These are phyloP conservation scores for Cheilinus undulatus DNA, from an alignment of 2,113 vertebrate genomes.

Conservation along the genomic window DNA sequence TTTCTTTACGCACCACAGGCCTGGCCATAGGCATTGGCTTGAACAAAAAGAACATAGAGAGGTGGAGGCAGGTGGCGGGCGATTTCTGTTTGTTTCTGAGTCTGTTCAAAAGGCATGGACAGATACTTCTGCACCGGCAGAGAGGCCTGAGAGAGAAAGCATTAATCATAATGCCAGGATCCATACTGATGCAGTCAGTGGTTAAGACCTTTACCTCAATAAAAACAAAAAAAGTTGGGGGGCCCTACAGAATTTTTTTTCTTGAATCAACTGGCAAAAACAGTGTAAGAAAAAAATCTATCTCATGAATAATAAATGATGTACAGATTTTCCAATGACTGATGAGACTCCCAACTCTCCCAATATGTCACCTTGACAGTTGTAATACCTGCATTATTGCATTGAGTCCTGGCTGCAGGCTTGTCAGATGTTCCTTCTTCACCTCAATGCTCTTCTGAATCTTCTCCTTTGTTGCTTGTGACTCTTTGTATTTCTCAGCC, in stretches of 20 bases:
- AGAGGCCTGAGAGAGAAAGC: constrained; percentile 86
- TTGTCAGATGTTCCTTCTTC: constrained; percentile 96
- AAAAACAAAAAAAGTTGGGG: not conserved
- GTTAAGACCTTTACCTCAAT: not conserved
- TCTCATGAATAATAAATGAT: not conserved
- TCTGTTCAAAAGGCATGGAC: constrained; percentile 96
- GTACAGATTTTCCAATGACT: not conserved
- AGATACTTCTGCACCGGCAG: constrained; percentile 96
- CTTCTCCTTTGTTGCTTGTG: constrained; percentile 92
- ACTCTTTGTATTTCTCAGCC: constrained; percentile 95
- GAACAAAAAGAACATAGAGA: constrained; percentile 96
- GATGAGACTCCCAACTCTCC: not conserved
- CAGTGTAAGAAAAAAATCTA: no score
- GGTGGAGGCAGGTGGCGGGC: constrained; percentile 94
- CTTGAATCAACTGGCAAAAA: no score
- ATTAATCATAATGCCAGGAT: not conserved
- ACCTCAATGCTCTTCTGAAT: constrained; percentile 97
- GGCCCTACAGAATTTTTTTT: no score
- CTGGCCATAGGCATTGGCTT: constrained; percentile 94
- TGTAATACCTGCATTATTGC: constrained; percentile 96
- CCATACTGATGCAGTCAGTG: not conserved
- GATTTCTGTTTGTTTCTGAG: constrained; percentile 94
- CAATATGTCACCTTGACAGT: not conserved
- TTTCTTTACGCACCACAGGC: constrained; percentile 90
- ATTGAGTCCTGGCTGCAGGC: constrained; percentile 96